Evolutionary conservation across 92 coral and sea anemone species (phyloP), one percentile per base, ranked within the genome.

Genomic region (Epizoanthus ramosus): DNA sequence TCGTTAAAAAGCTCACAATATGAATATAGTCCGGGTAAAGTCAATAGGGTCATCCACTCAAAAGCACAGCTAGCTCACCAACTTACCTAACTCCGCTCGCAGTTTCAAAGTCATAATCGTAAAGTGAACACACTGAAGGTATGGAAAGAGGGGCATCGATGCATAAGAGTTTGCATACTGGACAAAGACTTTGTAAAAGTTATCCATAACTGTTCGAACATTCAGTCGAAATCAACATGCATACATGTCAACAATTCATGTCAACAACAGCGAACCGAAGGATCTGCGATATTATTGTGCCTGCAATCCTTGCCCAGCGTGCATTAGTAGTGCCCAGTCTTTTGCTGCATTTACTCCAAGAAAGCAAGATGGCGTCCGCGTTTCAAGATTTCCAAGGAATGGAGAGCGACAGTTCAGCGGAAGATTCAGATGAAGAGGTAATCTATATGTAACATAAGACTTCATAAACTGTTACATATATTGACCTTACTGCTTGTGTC

Each of bases 351-450:
- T 0, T 19, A 4, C 63, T 76, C 47, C 24, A 52, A 57, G 43
- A 15, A 25, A 76, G 53, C 93, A 91, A 91, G 57, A 91, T 91
- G 94, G 94, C 94, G 90, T 75, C 94, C 77, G 8, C 43, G 67
- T 72, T 50, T 66, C 80, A 83, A n/a, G 88, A 76, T 60, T 63
- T 80, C 13, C 86, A 80, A 35, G 80, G 76, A 58, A 89, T 88
- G 58, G 84, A 85, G 83, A 75, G 87, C 19, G 92, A 92, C 54
- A 85, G 89, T 63, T 87, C 90, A 18, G 83, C 57, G 22, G 97
- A 86, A 18, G 97, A 90, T 85, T 90, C 97, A 5, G 97, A 90
- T 80, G 91, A 84, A 28, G 97, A 90, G 86, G 97, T 90, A 43
- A 39, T 43, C 23, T 16, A 41, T 7, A 64, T 41, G 5, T 79